Evolutionary conservation across 1,140 invertebrate genomes (phyloP).

Genomic region (Diploscapter pachys): DNA sequence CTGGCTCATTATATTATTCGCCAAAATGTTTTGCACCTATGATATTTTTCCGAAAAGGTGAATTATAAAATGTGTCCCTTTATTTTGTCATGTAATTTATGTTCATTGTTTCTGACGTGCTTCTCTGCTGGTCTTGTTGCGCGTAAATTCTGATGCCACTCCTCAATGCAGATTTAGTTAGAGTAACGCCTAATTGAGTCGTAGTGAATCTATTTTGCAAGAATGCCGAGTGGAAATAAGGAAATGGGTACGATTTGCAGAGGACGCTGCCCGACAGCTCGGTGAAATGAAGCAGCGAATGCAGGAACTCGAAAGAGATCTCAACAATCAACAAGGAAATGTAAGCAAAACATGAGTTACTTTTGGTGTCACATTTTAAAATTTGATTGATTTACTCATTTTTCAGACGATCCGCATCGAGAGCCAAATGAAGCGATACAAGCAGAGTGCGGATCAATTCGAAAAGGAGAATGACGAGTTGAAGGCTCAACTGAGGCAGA

Average conservation of each 20-base stretch:
- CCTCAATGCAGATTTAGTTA: too few species aligned
- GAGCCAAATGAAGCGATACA: conserved; percentile 88
- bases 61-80: too few species aligned
- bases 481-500: conserved; percentile 86
- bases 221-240: too few species aligned
- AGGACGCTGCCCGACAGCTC: conserved; percentile 77
- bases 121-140: too few species aligned
- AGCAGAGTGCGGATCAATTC: conserved; percentile 81
- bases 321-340: conserved; percentile 77
- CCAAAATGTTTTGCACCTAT: too few species aligned
- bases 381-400: background rate
- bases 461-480: conserved; percentile 92
- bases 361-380: background rate
- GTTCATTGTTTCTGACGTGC: too few species aligned
- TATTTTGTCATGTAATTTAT: too few species aligned
- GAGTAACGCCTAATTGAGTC: too few species aligned
- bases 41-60: too few species aligned
- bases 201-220: too few species aligned
- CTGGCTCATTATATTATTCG: too few species aligned
- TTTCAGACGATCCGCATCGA: conserved; percentile 78
- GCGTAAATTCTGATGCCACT: too few species aligned
- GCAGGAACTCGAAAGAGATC: conserved; percentile 93
- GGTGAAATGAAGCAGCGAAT: conserved; percentile 86
- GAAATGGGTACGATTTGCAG: conserved; percentile 36
- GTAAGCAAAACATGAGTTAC: conserved; percentile 56